Evolutionary conservation across 1,140 invertebrate species (phyloP), one percentile per base, ranked within the genome.

Genomic region (Onthophagus taurus): DNA sequence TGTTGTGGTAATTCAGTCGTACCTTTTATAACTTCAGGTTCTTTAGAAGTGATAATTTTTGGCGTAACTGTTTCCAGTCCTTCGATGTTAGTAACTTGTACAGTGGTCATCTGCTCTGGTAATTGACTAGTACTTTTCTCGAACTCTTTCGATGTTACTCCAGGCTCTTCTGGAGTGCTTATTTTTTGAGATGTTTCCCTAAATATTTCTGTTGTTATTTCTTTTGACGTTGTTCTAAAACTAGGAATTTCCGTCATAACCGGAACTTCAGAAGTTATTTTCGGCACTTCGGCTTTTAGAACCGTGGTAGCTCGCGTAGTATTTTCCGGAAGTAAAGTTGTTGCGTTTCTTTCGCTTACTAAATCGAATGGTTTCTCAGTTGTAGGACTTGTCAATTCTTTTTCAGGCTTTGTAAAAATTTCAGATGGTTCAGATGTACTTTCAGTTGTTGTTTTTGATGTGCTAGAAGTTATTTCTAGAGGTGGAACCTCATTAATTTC

Each of bases 61-160:
- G 34, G 20, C 38, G 59, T 52, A 19, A 53, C 53, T 31, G 55
- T 59, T 17, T 54, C 63, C 8, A 57, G 57, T 11, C 51, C 44
- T 50, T 65, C 53, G 17, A 45, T 53, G 47, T 57, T 63, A 51
- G 58, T 66, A 37, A 61, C 49, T 44, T 60, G 45, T 54, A 72
- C 66, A 44, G 55, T 63, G 13, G 49, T 58, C 34, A n/a, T n/a
- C n/a, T n/a, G n/a, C n/a, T n/a, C n/a, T n/a, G n/a, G n/a, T n/a
- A n/a, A n/a, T n/a, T n/a, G n/a, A n/a, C n/a, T n/a, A n/a, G n/a
- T n/a, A n/a, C n/a, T n/a, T n/a, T n/a, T n/a, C 60, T 61, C 41
- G 52, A 51, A 49, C 66, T 59, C 53, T 53, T 58, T 39, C n/a
- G 24, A 8, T 29, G 19, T 39, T 9, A 41, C 21, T 1, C n/a